Conservation (phyloP, 2,113 vertebrate genomes). For the Cyanoliseus patagonus region DNA sequence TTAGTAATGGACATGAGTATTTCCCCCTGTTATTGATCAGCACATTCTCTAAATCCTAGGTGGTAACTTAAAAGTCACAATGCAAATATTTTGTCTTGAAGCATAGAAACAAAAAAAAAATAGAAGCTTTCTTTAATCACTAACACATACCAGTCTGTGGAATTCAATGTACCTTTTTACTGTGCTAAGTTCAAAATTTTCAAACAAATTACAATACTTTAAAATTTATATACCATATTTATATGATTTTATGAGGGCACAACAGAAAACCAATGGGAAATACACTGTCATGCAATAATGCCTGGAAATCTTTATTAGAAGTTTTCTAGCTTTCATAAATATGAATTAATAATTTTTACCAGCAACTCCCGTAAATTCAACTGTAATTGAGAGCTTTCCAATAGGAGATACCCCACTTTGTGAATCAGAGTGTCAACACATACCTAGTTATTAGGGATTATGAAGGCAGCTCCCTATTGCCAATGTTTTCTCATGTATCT, state of each 20-base stretch:
- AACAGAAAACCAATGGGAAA: neutral
- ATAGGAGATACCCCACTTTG: neutral
- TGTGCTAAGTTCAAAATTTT: neutral
- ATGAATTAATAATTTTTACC: neutral
- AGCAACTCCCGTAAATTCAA: neutral
- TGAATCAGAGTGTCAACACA: neutral
- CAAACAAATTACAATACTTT: neutral
- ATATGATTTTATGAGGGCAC: neutral
- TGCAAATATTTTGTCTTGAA: neutral
- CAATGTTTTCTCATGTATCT: neutral
- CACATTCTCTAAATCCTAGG: neutral
- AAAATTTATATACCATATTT: neutral
- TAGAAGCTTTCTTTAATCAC: neutral
- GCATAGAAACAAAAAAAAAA: neutral
- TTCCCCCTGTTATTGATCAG: neutral
- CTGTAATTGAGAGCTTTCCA: neutral
- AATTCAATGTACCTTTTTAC: neutral
- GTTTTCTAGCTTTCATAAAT: neutral
- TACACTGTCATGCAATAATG: no score
- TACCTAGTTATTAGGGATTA: neutral
- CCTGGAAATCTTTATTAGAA: neutral
- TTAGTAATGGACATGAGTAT: neutral
- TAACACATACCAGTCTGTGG: neutral
- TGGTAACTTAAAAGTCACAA: neutral
- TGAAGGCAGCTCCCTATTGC: neutral